Evolutionary conservation across 2,797 vertebrate species (phyloP), one percentile per base, ranked within the genome.

Genomic region (Hydrophis major): DNA sequence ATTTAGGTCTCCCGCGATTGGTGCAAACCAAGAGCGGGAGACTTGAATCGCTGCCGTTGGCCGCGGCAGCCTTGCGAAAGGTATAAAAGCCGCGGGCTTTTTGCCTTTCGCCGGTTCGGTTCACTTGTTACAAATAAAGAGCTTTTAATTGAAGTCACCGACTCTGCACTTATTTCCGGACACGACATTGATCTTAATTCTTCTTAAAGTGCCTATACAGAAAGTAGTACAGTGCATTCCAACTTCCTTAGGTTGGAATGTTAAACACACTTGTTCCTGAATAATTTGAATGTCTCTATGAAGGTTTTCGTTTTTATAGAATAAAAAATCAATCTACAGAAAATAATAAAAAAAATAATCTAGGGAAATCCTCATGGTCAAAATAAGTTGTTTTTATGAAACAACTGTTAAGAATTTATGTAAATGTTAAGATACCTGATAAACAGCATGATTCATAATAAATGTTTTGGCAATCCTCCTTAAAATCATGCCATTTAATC

Each of bases 251-350:
- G 18, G 18, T n/a, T 60, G 56, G n/a, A 88, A 32, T n/a, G 56
- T n/a, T 32, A 56, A 57, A 88, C n/a, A 57, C 12, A 56, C 7
- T 88, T 88, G 74, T 83, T 83, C 74, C 74, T 83, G 74, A 22
- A 42, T 83, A 42, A 42, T 83, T 83, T 83, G 4, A 83, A 83
- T 22, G 18, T 47, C 7, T 89, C 37, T 61, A 53, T 89, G 61
- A 32, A 93, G 32, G 63, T 27, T 25, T 93, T 93, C 7, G 11
- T 86, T 74, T 86, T 74, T 4, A 50, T 42, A 22, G 91, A 32
- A 92, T 92, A 93, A 95, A 94, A 89, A 87, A 95, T 83, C 28
- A 93, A 86, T 42, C 22, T 13, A 69, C 87, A 27, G 91, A 12
- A 69, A 63, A 87, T 42, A n/a, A 78, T 53, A 88, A 78, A 27